Evolutionary conservation across 2,888 invertebrate species (phyloP), one percentile per base, ranked within the genome.

Genomic region (Aporophyla nigra): DNA sequence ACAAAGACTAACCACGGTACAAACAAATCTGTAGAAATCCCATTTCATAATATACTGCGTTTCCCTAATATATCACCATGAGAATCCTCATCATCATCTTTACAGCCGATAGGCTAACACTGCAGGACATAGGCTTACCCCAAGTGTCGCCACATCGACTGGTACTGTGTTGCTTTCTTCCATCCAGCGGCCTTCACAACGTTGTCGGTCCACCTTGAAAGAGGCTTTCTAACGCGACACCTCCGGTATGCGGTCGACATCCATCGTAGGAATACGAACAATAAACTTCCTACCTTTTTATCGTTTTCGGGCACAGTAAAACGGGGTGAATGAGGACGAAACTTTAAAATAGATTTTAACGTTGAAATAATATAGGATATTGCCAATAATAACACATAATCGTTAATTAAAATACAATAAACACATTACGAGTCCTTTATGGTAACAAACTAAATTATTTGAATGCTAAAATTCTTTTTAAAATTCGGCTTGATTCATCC

Each of bases 1-100:
- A 59, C 53, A 65, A 51, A 56, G 40, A 51, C 56, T 33, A 65
- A 67, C 63, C 63, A 59, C 59, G 27, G 58, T 49, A 40, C 51
- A 62, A 58, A 82, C 19, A 24, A 46, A 33, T 49, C 2, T 27
- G 7, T 53, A 43, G 16, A 72, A 83, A 69, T 49, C 6, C n/a
- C 9, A 46, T 59, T 79, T 65, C 1, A 61, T 10, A 43, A 24
- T 24, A 33, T 27, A 33, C 19, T 24, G 7, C 4, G 27, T n/a
- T 62, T 62, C 7, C 40, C 16, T 46, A 24, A 46, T 43, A 16
- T 63, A 5, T 5, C 5, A 63, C n/a, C n/a, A 9, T n/a, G 2
- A 5, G n/a, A 16, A 43, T 62, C 14, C n/a, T n/a, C 1, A 53
- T 27, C 9, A 27, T 21, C 21, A 40, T 40, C n/a, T 9, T 62